A percentile compares a stretch with the other conserved stretches of the same genome.
Conservation (phyloP, 2,888 invertebrate genomes). For the Hyles lineata region DNA sequence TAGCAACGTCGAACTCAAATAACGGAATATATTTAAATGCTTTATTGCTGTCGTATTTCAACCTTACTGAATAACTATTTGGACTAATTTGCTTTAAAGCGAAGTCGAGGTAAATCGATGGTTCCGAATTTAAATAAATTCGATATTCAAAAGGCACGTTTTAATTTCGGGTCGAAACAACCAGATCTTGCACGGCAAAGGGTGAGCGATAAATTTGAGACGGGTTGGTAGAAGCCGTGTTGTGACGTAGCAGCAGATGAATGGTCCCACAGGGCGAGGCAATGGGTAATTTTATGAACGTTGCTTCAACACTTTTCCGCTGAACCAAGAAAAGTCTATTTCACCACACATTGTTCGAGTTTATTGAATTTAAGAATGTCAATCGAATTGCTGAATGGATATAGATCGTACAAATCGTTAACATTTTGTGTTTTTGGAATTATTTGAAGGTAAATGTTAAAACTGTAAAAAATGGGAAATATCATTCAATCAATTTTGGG, state of each 20-base stretch:
- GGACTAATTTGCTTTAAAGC: background rate
- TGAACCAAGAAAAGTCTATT: constrained; percentile 23
- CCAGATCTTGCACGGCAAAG: constrained; percentile 30
- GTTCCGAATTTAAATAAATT: constrained; percentile 2
- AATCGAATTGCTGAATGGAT: background rate
- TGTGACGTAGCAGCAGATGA: constrained; percentile 57
- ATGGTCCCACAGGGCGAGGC: constrained; percentile 51
- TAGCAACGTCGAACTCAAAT: background rate
- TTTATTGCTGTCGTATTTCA: background rate
- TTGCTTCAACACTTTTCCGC: background rate
- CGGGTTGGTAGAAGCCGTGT: constrained; percentile 48
- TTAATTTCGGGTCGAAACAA: constrained; percentile 39
- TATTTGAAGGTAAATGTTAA: background rate
- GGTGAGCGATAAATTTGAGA: constrained; percentile 46
- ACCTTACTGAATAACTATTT: background rate
- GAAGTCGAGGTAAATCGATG: background rate
- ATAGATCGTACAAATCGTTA: background rate
- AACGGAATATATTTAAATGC: background rate
- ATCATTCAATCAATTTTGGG: background rate
- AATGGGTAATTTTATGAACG: constrained; percentile 53
- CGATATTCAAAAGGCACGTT: constrained; percentile 33
- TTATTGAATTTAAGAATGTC: background rate
- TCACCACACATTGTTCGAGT: constrained; percentile 1
- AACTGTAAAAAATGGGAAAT: background rate
- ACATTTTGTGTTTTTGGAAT: background rate